Evolutionary conservation across 2,797 vertebrate genomes (phyloP).

Genomic region (Mergus octosetaceus): DNA sequence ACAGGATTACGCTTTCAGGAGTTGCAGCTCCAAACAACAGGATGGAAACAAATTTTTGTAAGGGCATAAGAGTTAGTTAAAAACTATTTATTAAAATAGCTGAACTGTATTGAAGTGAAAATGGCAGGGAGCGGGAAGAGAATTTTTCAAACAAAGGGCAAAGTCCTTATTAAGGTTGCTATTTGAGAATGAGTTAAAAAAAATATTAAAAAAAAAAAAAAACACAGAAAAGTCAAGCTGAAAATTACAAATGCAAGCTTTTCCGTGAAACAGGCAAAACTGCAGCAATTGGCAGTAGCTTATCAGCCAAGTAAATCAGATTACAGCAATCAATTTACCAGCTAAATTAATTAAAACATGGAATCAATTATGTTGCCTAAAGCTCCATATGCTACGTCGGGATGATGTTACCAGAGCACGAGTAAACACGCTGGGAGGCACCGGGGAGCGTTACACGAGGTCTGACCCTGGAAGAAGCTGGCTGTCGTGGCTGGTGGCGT

Average conservation of each 20-base stretch:
- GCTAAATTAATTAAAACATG: conserved; percentile 47
- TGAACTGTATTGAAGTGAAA: background rate
- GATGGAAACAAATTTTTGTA: background rate
- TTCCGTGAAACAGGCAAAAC: background rate
- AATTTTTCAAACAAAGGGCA: background rate
- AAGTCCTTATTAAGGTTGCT: background rate
- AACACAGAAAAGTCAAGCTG: background rate
- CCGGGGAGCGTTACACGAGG: background rate
- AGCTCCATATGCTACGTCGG: background rate
- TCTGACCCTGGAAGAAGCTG: conserved; percentile 1
- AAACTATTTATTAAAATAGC: background rate
- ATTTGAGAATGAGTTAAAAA: background rate
- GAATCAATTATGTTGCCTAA: background rate
- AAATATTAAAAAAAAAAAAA: background rate
- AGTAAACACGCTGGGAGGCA: background rate
- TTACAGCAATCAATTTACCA: conserved; percentile 43
- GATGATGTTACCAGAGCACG: conserved; percentile 7
- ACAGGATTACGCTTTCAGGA: background rate
- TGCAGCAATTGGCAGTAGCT: conserved; percentile 50
- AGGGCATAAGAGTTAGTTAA: background rate
- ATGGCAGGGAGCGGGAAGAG: background rate
- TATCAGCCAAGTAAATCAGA: conserved; percentile 52
- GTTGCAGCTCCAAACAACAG: background rate
- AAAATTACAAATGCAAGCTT: background rate
- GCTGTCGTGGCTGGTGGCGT: background rate